Evolutionary conservation across 1,140 invertebrate species (phyloP), one percentile per base, ranked within the genome.

Genomic region (Drosophila truncata): DNA sequence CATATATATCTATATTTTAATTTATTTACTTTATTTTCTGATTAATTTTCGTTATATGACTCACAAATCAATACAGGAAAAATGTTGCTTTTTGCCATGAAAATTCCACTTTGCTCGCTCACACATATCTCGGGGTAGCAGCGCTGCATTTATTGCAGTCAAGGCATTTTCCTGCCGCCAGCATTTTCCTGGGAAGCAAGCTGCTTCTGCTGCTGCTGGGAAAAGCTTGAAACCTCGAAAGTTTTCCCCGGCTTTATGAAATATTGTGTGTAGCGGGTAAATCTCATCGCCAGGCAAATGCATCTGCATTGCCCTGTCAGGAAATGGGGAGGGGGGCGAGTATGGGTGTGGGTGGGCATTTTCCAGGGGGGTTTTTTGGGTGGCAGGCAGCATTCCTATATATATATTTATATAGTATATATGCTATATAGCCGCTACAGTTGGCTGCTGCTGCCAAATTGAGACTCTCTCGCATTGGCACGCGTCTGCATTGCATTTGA

Each of bases 401-500:
- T 41, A 42, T 23, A 46, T 8, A 46, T 23, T 13, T 20, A 16
- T 44, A 23, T 20, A 1, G 27, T 44, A 46, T 23, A 44, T 44
- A 13, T 44, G 44, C 44, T 37, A 41, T 31, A 60, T 60, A 61
- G 64, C 42, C 61, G 31, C 47, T 78, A 63, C 60, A 78, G 75
- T 71, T 71, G 62, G 46, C 54, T 67, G 78, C 76, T 59, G 46
- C 47, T 67, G 78, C 78, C 78, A 80, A 80, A 58, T 72, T 52
- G 61, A 72, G 67, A 71, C 20, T 71, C 39, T 71, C 39, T 71
- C 47, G 44, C 67, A 72, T 52, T 80, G 76, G 67, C 76, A 80
- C 71, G 57, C 27, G 78, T 74, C 55, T 33, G 62, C 58, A 46
- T 60, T 82, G 73, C 59, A 82, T 65, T 82, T 82, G 80, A 83